Evolutionary conservation across 2,888 invertebrate genomes (phyloP).

Genomic region (Lasiommata megera): DNA sequence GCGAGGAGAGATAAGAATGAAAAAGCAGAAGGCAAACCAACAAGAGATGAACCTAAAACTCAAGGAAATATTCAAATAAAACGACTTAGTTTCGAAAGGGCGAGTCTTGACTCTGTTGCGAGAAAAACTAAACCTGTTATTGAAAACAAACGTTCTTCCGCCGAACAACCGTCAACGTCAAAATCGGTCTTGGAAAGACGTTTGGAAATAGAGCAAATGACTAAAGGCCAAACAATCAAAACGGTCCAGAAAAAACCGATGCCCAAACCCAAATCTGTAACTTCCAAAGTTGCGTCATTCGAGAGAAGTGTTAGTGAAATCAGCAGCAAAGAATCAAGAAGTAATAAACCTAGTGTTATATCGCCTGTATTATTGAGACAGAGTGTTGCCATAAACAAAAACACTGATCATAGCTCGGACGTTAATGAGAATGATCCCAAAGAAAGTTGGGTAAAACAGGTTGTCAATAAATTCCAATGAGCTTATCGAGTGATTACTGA

Average conservation of each 20-base stretch:
- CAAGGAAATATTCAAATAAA: constrained; percentile 69
- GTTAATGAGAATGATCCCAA: constrained; percentile 56
- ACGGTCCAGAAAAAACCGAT: constrained; percentile 53
- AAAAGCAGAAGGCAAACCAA: constrained; percentile 31
- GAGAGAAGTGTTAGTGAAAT: constrained; percentile 52
- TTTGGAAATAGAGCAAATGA: constrained; percentile 71
- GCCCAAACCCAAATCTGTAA: constrained; percentile 61
- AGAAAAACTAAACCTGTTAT: constrained; percentile 54
- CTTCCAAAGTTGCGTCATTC: constrained; percentile 65
- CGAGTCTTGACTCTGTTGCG: constrained; percentile 72
- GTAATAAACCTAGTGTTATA: constrained; percentile 25
- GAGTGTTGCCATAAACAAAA: constrained; percentile 16
- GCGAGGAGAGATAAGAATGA: constrained; percentile 22
- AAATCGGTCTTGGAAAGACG: constrained; percentile 72
- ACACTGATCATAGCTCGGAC: constrained; percentile 24
- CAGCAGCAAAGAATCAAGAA: constrained; percentile 43
- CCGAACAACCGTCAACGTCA: constrained; percentile 59
- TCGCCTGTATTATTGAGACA: constrained; percentile 5
- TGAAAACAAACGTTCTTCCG: constrained; percentile 48
- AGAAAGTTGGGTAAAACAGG: constrained; percentile 87
- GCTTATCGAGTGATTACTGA: constrained; percentile 37
- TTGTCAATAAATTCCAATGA: constrained; percentile 87
- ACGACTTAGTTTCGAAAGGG: constrained; percentile 71
- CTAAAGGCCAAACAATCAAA: constrained; percentile 52
- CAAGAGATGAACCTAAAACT: constrained; percentile 37